These are phyloP conservation scores for Cyprinodon variegatus DNA, from an alignment of 2,113 vertebrate species.

Conservation along the genomic window DNA sequence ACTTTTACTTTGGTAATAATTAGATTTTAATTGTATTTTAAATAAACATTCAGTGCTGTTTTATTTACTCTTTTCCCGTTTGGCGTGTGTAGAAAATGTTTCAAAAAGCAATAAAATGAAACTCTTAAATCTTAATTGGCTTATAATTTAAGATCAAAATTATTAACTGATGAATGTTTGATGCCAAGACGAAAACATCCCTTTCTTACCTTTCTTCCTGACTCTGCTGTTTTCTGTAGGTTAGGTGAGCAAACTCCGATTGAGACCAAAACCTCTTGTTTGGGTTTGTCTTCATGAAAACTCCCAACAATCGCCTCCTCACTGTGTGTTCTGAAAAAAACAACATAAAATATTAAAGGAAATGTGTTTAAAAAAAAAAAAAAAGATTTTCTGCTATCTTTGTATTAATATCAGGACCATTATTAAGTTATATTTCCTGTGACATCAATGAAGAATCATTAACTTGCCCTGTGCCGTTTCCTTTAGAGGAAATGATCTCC, in stretches of 20 bases:
- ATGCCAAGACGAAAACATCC: background rate
- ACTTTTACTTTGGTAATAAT: no score
- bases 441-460: background rate
- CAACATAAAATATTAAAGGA: background rate
- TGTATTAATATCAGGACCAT: background rate
- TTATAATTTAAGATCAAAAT: background rate
- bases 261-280: conserved; percentile 17
- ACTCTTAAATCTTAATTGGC: background rate
- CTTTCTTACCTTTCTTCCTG: conserved; percentile 53
- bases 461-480: conserved; percentile 4
- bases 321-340: conserved; percentile 24
- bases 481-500: conserved; percentile 12
- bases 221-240: conserved; percentile 10
- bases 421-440: background rate
- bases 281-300: background rate
- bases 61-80: background rate
- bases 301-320: conserved; percentile 17
- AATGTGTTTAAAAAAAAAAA: background rate
- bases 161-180: background rate
- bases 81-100: background rate
- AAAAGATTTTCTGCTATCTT: background rate
- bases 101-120: background rate
- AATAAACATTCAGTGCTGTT: background rate
- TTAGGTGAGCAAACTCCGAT: conserved; percentile 9
- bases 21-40: background rate